phyloP scores from a whole-genome alignment of 2,888 invertebrate genomes.

The Pasiphila rectangulata region DNA sequence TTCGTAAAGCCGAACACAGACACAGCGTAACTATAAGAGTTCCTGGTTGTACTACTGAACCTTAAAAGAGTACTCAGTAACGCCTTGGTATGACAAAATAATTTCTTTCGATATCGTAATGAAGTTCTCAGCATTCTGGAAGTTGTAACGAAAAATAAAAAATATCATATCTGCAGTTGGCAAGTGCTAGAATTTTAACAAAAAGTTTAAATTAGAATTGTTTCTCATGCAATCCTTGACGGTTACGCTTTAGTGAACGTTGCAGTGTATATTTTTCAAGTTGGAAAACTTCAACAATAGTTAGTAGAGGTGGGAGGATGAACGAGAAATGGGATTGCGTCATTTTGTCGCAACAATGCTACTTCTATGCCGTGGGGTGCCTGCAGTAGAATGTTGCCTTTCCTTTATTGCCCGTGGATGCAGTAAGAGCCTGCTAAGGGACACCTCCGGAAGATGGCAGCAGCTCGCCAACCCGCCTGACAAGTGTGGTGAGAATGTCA shows the following conservation, averaged over 20 bases:
- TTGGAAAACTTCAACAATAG: slow-evolving; percentile 9
- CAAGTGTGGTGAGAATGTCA: too few relatives aligned
- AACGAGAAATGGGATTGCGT: slow-evolving; percentile 9
- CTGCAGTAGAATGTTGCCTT: too few relatives aligned
- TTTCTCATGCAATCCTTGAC: slow-evolving; percentile 19
- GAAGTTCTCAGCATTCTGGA: neutral
- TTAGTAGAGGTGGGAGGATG: neutral
- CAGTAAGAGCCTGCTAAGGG: too few relatives aligned
- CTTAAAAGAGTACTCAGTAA: too few relatives aligned
- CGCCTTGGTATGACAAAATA: neutral
- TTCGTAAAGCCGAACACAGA: too few relatives aligned
- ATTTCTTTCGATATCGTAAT: neutral
- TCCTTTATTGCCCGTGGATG: too few relatives aligned
- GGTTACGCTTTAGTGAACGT: slow-evolving; percentile 17
- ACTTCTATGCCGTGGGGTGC: too few relatives aligned
- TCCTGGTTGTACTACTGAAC: too few relatives aligned
- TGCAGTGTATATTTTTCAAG: slow-evolving; percentile 27
- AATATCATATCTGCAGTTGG: slow-evolving; percentile 22
- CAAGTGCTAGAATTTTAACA: slow-evolving; percentile 12
- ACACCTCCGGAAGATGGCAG: too few relatives aligned
- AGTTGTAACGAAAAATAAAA: neutral
- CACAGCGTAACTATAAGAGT: too few relatives aligned
- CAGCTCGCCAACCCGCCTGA: too few relatives aligned
- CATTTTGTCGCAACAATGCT: slow-evolving; percentile 7
- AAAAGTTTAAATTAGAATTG: slow-evolving; percentile 22